Conservation (phyloP, 2,888 invertebrate genomes). For the Germaria angustata region DNA sequence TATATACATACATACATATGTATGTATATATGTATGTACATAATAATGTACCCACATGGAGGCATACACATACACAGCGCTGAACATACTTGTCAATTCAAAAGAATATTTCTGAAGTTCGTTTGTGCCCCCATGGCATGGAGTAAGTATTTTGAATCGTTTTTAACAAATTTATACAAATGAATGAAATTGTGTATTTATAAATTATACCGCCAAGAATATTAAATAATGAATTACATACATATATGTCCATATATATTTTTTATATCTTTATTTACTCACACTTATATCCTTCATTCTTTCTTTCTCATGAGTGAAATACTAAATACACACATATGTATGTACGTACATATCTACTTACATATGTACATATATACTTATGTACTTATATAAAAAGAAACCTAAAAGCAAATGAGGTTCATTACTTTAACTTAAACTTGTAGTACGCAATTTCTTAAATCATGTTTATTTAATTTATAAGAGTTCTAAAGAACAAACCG, state of each 20-base stretch:
- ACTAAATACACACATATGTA: neutral
- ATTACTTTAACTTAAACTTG: neutral
- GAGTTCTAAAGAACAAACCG: neutral
- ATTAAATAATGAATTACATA: constrained; percentile 58
- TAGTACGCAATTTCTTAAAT: neutral
- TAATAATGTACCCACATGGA: too few species aligned
- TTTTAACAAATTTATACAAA: constrained; percentile 21
- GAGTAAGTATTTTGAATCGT: neutral
- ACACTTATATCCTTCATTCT: constrained; percentile 3
- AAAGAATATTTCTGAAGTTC: constrained; percentile 10
- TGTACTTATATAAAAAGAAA: too few species aligned
- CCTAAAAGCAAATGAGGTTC: neutral
- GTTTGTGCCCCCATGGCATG: constrained; percentile 26
- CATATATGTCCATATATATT: too few species aligned
- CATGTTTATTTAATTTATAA: constrained; percentile 28
- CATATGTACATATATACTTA: neutral
- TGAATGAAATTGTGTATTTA: constrained; percentile 51
- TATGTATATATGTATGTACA: neutral
- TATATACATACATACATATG: neutral
- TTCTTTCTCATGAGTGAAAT: neutral
- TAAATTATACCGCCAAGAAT: constrained; percentile 58
- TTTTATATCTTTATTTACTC: constrained; percentile 22
- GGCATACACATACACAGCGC: too few species aligned
- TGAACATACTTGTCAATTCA: neutral
- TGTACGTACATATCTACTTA: neutral